These are phyloP conservation scores for Eupithecia inturbata DNA, from an alignment of 2,888 invertebrate genomes.

Conservation along the genomic window DNA sequence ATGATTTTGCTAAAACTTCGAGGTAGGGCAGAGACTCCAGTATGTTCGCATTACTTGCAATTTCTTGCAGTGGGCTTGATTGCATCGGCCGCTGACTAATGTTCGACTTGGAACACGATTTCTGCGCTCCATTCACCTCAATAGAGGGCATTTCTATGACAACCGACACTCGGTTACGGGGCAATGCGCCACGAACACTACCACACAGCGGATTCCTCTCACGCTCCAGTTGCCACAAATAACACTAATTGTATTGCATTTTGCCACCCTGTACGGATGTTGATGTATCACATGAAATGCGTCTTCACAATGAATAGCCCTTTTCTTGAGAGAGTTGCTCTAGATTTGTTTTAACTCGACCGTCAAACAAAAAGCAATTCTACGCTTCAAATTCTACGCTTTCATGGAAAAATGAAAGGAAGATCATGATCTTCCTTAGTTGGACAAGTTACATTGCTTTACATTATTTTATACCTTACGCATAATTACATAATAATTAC, in stretches of 20 bases:
- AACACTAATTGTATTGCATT: slow-evolving; percentile 78
- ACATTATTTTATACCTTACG: not conserved
- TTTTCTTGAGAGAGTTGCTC: slow-evolving; percentile 32
- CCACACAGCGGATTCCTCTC: slow-evolving; percentile 77
- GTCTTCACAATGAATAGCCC: slow-evolving; percentile 40
- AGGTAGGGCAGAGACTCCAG: slow-evolving; percentile 12
- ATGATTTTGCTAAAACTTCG: slow-evolving; percentile 29
- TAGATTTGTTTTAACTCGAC: slow-evolving; percentile 17
- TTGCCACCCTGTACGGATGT: slow-evolving; percentile 63
- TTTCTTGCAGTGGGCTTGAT: slow-evolving; percentile 36
- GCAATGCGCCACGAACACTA: slow-evolving; percentile 70
- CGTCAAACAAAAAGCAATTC: slow-evolving; percentile 4
- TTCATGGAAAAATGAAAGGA: no score
- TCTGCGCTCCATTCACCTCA: slow-evolving; percentile 52
- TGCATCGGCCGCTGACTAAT: slow-evolving; percentile 41
- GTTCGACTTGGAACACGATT: slow-evolving; percentile 43
- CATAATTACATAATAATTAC: not conserved
- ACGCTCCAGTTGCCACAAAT: slow-evolving; percentile 81
- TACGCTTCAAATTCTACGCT: not conserved
- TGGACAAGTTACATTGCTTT: not conserved
- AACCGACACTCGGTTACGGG: slow-evolving; percentile 70
- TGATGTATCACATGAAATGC: slow-evolving; percentile 51
- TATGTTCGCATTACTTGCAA: slow-evolving; percentile 41
- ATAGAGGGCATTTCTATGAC: slow-evolving; percentile 63
- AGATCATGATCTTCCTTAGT: slow-evolving; percentile 6